Evolutionary conservation across 2,113 vertebrate genomes (phyloP), one percentile per base, ranked within the genome.

Genomic region (Passer domesticus): DNA sequence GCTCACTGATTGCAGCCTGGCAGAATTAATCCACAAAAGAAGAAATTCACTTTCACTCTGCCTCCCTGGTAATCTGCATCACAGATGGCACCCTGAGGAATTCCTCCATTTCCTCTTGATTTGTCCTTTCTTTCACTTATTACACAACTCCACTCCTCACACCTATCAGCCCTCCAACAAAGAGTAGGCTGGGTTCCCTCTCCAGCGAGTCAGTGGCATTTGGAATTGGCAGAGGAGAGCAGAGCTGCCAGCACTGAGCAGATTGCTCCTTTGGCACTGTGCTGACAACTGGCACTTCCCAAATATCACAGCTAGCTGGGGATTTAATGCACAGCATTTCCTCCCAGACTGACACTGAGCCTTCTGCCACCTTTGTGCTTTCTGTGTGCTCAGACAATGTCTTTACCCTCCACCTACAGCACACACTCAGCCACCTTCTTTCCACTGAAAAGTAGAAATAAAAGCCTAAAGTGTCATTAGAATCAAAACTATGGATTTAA

Each of bases 191-290:
- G 44, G 87, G 72, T 88, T 96, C 90, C 92, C 94, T 80, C 82
- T 85, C 79, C 41, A 95, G 87, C 82, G 41, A 95, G 92, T 96
- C 94, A 93, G 94, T 78, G 92, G 90, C 92, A 96, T 94, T 86
- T 59, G 1, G 80, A 96, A 89, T 94, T 95, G 88, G 93, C 96
- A 95, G 94, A 91, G 79, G 83, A 86, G 68, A 95, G 90, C 91
- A 63, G 56, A 95, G 94, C 81, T 96, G 94, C 90, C 95, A 96
- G 91, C 83, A 63, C 82, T 15, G 92, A 96, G 95, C 94, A 97
- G 93, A 95, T 96, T 97, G 94, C 93, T 97, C 95, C 91, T 94
- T 93, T 97, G 95, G 94, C 96, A 96, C 94, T 64, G 69, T 60
- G 89, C 95, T 93, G 93, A 83, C 93, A 96, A 93, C 93, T 94